Percentiles rank a stretch among this genome's conserved stretches.
phyloP scores from a whole-genome alignment of 2,113 vertebrate genomes.

The Strigops habroptila region DNA sequence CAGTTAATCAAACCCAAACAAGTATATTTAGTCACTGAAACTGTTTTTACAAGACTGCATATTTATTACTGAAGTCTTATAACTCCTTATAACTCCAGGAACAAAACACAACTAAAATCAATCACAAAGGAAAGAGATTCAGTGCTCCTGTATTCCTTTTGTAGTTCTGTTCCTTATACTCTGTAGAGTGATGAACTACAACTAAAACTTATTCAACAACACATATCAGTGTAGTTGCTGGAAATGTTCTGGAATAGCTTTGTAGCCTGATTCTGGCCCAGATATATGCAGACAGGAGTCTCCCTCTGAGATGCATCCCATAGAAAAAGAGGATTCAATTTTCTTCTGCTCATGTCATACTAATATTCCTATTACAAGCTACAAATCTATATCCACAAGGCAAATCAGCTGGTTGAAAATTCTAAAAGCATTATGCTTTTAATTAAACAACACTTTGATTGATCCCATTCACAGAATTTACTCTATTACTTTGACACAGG shows the following conservation, averaged over 20 bases:
- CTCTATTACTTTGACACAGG: not conserved
- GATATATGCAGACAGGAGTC: accelerated
- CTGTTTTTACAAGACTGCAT: not conserved
- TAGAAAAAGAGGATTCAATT: not conserved
- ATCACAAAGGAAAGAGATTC: not conserved
- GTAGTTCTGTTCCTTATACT: not conserved
- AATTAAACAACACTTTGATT: not conserved
- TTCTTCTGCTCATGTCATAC: not conserved
- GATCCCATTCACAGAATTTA: not conserved
- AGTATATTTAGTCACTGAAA: not conserved
- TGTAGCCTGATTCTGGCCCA: not conserved
- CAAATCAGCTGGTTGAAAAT: not conserved
- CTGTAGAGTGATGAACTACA: not conserved
- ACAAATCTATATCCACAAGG: not conserved
- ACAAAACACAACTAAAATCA: not conserved
- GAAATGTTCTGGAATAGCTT: not conserved
- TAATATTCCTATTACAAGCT: not conserved
- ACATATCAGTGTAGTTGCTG: accelerated
- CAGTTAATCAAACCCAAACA: not conserved
- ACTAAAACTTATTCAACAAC: not conserved
- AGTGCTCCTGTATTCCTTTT: not conserved
- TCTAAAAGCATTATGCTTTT: not conserved
- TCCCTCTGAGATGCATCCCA: not conserved
- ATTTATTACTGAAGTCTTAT: not conserved
- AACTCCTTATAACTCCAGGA: too few relatives aligned